phyloP scores from a whole-genome alignment of 1,140 invertebrate species.

The Cyclargus thomasi region DNA sequence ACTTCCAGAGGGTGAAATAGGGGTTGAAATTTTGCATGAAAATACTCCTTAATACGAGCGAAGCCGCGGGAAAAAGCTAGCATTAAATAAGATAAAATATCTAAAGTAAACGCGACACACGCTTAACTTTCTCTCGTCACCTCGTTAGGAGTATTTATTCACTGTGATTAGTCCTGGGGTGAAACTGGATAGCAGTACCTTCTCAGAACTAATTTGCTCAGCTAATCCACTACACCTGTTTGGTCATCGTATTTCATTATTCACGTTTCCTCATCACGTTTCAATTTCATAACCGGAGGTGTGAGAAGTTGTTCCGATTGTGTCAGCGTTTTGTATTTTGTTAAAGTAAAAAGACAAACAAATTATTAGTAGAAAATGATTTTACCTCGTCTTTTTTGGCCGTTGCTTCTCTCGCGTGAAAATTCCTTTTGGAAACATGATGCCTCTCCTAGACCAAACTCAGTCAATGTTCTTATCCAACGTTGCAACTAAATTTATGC shows the following conservation, averaged over 20 bases:
- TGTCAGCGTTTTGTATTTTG: neutral
- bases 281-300: neutral
- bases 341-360: neutral
- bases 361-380: neutral
- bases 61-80: no score
- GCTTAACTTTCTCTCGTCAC: constrained; percentile 66
- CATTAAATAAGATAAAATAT: no score
- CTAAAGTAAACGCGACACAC: constrained; percentile 37
- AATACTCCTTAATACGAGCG: no score
- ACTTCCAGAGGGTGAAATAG: no score
- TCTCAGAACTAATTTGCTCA: constrained; percentile 23
- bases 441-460: no score
- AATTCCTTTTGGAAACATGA: no score
- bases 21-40: no score
- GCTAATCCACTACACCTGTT: neutral
- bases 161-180: constrained; percentile 61
- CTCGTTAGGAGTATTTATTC: constrained; percentile 67
- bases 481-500: no score
- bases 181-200: constrained; percentile 53
- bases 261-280: neutral
- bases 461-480: no score
- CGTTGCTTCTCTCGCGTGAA: no score
- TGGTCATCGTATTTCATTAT: constrained; percentile 1
- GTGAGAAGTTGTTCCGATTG: neutral
- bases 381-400: no score